Conservation (phyloP, 2,888 invertebrate species). For the Campoplex capitator region DNA sequence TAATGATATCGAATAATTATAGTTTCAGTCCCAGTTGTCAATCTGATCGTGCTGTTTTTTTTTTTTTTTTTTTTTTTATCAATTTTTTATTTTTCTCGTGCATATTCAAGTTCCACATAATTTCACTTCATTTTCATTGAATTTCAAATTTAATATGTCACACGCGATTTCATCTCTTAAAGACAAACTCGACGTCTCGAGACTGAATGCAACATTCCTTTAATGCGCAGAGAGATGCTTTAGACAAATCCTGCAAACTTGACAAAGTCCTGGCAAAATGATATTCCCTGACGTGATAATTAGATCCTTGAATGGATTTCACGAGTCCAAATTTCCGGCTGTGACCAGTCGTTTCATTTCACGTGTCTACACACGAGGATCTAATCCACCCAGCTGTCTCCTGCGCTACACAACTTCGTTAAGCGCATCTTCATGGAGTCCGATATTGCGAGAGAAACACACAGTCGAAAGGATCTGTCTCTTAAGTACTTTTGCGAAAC, state of each 20-base stretch:
- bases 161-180: neutral
- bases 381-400: constrained; percentile 70
- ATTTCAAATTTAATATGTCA: neutral
- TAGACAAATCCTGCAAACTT: constrained; percentile 17
- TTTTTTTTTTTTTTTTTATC: neutral
- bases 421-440: constrained; percentile 62
- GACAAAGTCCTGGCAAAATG: constrained; percentile 69
- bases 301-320: constrained; percentile 67
- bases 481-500: neutral
- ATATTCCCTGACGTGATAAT: constrained; percentile 54
- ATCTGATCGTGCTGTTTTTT: neutral
- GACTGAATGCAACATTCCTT: constrained; percentile 9
- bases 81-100: neutral
- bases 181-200: neutral
- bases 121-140: neutral
- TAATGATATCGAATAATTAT: too few relatives aligned
- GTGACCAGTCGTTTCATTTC: constrained; percentile 47
- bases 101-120: neutral
- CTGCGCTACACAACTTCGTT: constrained; percentile 66
- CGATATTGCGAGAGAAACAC: neutral
- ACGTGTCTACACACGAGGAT: constrained; percentile 68
- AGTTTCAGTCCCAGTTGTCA: too few relatives aligned
- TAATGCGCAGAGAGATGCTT: constrained; percentile 16
- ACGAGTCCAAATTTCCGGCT: constrained; percentile 37
- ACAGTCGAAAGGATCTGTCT: neutral